These are phyloP conservation scores for Ramphastos sulfuratus DNA, from an alignment of 2,113 vertebrate species.

Conservation along the genomic window DNA sequence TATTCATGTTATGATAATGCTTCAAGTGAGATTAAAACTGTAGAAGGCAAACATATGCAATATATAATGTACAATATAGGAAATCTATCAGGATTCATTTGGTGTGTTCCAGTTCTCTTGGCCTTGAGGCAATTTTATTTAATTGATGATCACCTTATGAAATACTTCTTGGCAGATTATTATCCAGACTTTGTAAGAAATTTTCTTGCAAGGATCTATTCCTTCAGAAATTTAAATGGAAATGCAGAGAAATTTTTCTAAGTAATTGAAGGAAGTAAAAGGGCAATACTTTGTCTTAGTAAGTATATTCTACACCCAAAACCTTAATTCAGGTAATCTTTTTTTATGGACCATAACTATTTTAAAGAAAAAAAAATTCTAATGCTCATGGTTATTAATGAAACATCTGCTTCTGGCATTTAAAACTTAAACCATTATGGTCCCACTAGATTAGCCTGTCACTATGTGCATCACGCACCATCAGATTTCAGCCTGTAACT, in stretches of 20 bases:
- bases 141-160: background rate
- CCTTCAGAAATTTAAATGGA: background rate
- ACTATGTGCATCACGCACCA: background rate
- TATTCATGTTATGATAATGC: background rate
- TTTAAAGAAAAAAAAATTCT: background rate
- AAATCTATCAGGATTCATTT: slow-evolving; percentile 24
- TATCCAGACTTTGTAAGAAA: background rate
- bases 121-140: background rate
- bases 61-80: background rate
- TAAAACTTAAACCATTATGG: background rate
- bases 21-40: background rate
- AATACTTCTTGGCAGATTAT: background rate
- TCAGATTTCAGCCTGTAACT: background rate
- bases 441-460: background rate
- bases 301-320: background rate
- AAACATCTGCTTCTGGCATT: slow-evolving; percentile 1
- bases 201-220: background rate
- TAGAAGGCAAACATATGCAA: background rate
- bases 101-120: background rate
- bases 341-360: background rate
- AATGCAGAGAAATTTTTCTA: background rate
- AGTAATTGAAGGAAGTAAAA: background rate
- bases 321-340: background rate
- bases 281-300: background rate
- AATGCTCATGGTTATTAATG: background rate